Percentiles rank a stretch among this genome's conserved stretches.
These are phyloP conservation scores for Sclerodermus sp. DNA, from an alignment of 2,888 invertebrate genomes.

Conservation along the genomic window DNA sequence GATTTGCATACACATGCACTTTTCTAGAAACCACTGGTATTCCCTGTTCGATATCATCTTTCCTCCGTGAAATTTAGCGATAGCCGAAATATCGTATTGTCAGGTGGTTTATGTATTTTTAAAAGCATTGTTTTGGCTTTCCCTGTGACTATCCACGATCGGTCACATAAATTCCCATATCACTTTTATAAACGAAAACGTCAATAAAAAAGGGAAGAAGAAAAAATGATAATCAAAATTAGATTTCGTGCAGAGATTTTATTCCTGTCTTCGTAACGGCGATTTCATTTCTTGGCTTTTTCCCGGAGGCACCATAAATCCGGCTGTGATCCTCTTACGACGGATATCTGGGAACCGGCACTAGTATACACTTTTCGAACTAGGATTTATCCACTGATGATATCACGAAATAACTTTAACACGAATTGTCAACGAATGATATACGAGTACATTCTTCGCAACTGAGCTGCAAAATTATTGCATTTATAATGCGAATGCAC, in stretches of 20 bases:
- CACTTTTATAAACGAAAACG: too few relatives aligned
- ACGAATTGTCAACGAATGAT: background rate
- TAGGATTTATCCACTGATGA: background rate
- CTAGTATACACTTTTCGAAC: background rate
- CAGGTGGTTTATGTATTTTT: too few relatives aligned
- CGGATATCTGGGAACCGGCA: constrained; percentile 11
- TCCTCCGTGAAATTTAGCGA: too few relatives aligned
- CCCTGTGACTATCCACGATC: too few relatives aligned
- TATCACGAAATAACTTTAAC: background rate
- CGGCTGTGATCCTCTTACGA: constrained; percentile 26
- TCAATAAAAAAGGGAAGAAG: too few relatives aligned
- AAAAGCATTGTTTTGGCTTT: too few relatives aligned
- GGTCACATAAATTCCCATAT: too few relatives aligned
- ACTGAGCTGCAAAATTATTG: background rate
- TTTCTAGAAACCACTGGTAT: too few relatives aligned
- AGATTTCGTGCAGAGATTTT: background rate
- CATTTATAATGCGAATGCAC: background rate
- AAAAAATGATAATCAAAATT: background rate
- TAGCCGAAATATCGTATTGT: too few relatives aligned
- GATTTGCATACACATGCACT: too few relatives aligned
- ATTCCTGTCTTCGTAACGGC: constrained; percentile 3
- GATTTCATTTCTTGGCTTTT: constrained; percentile 7
- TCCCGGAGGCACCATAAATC: constrained; percentile 24
- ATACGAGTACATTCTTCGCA: background rate
- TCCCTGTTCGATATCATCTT: too few relatives aligned